These are phyloP conservation scores for Conchocele bisecta DNA, from an alignment of 2,888 invertebrate species.

Conservation along the genomic window DNA sequence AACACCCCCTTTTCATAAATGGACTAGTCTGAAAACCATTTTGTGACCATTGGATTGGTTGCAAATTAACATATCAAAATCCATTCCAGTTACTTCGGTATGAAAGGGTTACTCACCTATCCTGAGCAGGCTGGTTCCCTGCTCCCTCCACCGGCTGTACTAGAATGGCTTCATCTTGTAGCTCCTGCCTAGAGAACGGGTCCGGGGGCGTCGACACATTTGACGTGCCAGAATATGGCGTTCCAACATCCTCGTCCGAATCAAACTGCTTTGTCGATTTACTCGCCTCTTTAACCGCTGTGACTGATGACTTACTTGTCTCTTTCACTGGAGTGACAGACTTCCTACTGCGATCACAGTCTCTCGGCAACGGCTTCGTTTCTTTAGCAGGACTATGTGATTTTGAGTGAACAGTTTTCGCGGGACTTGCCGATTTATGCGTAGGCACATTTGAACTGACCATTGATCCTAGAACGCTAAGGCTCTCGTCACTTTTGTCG, in stretches of 20 bases:
- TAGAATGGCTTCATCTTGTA: too few species aligned
- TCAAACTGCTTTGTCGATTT: constrained; percentile 96
- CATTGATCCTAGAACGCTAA: too few species aligned
- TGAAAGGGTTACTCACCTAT: too few species aligned
- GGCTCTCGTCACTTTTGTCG: too few species aligned
- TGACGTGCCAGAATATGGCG: constrained; percentile 13
- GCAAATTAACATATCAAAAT: too few species aligned
- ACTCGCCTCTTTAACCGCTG: constrained; percentile 80
- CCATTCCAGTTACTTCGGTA: too few species aligned
- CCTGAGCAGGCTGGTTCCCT: too few species aligned
- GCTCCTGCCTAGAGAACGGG: constrained; percentile 3
- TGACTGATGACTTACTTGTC: too few species aligned
- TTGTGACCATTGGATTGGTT: too few species aligned
- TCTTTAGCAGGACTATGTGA: constrained; percentile 13
- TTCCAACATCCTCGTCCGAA: constrained; percentile 87
- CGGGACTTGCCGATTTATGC: background rate
- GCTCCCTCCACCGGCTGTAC: constrained; percentile 20
- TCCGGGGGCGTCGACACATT: constrained; percentile 15
- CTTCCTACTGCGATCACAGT: constrained; percentile 12
- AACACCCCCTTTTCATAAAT: too few species aligned
- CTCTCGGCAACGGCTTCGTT: constrained; percentile 4
- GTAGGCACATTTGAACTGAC: too few species aligned
- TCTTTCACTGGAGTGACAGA: constrained; percentile 1
- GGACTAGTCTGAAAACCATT: too few species aligned
- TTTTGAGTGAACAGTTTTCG: constrained; percentile 5